Evolutionary conservation across 2,888 invertebrate species (phyloP).

Genomic region (Callyntrura sp.): DNA sequence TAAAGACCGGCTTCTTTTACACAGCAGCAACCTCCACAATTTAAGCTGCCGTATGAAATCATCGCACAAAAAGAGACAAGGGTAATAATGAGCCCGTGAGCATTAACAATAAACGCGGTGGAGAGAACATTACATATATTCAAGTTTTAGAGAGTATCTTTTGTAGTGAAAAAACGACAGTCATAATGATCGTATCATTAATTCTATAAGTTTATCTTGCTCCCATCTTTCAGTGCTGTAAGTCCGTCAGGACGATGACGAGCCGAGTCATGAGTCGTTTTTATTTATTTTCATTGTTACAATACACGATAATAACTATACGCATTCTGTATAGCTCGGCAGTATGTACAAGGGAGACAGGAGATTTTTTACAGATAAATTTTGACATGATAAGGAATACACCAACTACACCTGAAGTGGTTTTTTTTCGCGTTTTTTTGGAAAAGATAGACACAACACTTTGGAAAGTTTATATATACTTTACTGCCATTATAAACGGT

Average conservation of each 20-base stretch:
- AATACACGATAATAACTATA: slow-evolving; percentile 43
- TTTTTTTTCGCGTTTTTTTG: not conserved
- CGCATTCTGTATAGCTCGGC: no score
- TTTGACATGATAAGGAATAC: slow-evolving; percentile 33
- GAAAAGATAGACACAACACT: not conserved
- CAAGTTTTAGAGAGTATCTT: slow-evolving; percentile 47
- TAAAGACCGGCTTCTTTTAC: no score
- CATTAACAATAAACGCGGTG: slow-evolving; percentile 28
- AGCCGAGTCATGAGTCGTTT: slow-evolving; percentile 49
- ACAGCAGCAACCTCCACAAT: no score
- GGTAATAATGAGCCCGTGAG: slow-evolving; percentile 69
- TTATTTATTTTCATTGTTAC: slow-evolving; percentile 38
- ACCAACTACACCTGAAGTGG: not conserved
- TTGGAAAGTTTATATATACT: not conserved
- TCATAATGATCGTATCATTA: slow-evolving; percentile 70
- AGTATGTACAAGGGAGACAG: slow-evolving; percentile 12
- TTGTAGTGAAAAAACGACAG: slow-evolving; percentile 36
- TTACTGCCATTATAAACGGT: not conserved
- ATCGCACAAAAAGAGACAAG: slow-evolving; percentile 30
- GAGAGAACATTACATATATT: slow-evolving; percentile 34
- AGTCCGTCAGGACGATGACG: slow-evolving; percentile 47
- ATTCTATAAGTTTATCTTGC: slow-evolving; percentile 63
- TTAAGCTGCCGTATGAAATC: no score
- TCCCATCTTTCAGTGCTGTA: slow-evolving; percentile 39
- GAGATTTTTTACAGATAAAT: slow-evolving; percentile 43